phyloP scores from a whole-genome alignment of 2,888 invertebrate genomes.

The Calameuta idolon region DNA sequence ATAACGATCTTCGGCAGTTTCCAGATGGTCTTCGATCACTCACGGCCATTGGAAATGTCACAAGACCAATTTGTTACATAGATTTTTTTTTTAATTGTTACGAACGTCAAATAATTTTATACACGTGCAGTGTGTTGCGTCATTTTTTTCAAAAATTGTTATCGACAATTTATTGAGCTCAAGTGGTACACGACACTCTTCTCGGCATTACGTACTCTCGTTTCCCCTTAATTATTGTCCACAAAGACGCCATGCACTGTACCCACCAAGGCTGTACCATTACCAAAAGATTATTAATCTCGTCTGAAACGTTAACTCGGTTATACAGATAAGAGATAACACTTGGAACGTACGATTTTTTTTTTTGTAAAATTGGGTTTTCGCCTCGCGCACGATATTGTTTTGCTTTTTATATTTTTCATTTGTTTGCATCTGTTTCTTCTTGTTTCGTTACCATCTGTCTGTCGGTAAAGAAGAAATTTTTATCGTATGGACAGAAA shows the following conservation, averaged over 20 bases:
- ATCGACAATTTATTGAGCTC: neutral
- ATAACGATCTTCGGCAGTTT: neutral
- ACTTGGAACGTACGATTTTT: constrained; percentile 20
- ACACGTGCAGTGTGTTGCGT: neutral
- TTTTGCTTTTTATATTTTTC: neutral
- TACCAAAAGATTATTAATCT: neutral
- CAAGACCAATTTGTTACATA: neutral
- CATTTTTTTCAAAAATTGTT: neutral
- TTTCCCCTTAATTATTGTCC: constrained; percentile 11
- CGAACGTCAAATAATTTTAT: neutral
- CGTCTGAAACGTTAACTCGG: neutral
- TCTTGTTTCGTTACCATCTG: neutral
- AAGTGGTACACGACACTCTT: constrained; percentile 1
- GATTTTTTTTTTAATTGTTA: neutral
- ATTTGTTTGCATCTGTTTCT: neutral
- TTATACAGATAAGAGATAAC: constrained; percentile 9
- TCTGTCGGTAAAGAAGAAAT: neutral
- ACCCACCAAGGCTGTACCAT: neutral
- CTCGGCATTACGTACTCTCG: constrained; percentile 8
- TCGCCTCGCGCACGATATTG: neutral
- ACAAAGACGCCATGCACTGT: constrained; percentile 8
- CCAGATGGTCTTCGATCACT: neutral
- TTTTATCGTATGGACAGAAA: neutral
- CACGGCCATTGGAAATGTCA: neutral
- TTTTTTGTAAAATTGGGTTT: constrained; percentile 18